Conservation (phyloP, 2,797 vertebrate species). For the Myotis vivesi region DNA sequence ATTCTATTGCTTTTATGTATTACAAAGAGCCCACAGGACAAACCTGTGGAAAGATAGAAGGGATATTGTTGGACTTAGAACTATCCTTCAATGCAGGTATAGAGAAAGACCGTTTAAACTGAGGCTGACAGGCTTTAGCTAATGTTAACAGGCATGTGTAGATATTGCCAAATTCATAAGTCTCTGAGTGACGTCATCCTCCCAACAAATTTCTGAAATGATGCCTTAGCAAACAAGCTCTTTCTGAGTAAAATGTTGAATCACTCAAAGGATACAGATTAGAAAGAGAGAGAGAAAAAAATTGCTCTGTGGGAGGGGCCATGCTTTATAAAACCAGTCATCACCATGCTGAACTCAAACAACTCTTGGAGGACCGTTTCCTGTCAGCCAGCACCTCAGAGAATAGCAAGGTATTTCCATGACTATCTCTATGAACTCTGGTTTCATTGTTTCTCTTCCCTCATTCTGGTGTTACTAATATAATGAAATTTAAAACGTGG, state of each 20-base stretch:
- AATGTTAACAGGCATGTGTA: not conserved
- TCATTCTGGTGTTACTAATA: not conserved
- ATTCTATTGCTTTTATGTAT: not conserved
- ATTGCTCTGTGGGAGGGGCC: constrained; percentile 77
- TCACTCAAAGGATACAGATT: constrained; percentile 67
- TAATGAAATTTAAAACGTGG: not conserved
- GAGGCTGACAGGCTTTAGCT: not conserved
- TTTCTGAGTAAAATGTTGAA: constrained; percentile 77
- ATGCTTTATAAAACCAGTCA: constrained; percentile 75
- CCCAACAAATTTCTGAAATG: constrained; percentile 53
- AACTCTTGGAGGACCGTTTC: not conserved
- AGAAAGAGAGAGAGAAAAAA: constrained; percentile 46
- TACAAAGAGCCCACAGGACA: rapidly evolving
- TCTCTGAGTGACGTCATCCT: constrained; percentile 69
- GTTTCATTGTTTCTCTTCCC: not conserved
- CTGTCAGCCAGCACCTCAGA: constrained; percentile 11
- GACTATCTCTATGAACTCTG: not conserved
- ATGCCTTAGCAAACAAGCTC: not conserved
- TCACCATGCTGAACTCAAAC: not conserved
- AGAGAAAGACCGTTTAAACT: not conserved
- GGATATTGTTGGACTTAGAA: not conserved
- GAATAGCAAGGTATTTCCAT: constrained; percentile 32
- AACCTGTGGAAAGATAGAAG: not conserved
- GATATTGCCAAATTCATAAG: constrained; percentile 55
- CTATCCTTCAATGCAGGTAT: rapidly evolving